These are phyloP conservation scores for Axis porcinus DNA, from an alignment of 2,113 vertebrate species.

Conservation along the genomic window DNA sequence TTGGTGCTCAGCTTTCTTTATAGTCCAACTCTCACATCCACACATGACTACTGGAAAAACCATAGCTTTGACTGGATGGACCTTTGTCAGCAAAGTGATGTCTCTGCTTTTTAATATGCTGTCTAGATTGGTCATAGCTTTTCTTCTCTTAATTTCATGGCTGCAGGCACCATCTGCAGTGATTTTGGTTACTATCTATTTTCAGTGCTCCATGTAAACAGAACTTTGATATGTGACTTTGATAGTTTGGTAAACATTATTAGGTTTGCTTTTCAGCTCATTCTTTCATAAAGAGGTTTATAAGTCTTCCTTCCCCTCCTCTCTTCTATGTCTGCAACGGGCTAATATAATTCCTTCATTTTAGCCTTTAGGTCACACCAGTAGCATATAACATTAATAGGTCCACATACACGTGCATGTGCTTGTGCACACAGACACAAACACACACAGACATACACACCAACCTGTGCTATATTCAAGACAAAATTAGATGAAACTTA, in stretches of 20 bases:
- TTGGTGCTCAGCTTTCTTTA: not conserved
- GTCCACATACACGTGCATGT: fast-evolving
- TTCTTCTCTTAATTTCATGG: not conserved
- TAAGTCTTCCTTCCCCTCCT: not conserved
- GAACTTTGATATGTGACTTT: not conserved
- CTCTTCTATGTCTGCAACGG: not conserved
- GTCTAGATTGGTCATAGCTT: not conserved
- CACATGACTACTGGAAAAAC: not conserved
- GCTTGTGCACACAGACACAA: fast-evolving
- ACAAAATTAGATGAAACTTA: not conserved
- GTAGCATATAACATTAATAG: not conserved
- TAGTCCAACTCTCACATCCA: not conserved
- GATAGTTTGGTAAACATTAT: not conserved
- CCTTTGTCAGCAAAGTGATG: not conserved
- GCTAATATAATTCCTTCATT: not conserved
- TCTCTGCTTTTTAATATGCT: not conserved
- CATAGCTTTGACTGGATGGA: not conserved
- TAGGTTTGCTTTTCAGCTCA: not conserved
- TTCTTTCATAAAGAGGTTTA: not conserved
- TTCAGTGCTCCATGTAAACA: not conserved
- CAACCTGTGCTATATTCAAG: not conserved
- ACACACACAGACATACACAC: not conserved
- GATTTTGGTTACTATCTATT: not conserved
- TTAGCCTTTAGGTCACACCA: not conserved
- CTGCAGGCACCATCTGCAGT: not conserved